phyloP scores from a whole-genome alignment of 2,888 invertebrate genomes.

The Epirrhoe alternata region DNA sequence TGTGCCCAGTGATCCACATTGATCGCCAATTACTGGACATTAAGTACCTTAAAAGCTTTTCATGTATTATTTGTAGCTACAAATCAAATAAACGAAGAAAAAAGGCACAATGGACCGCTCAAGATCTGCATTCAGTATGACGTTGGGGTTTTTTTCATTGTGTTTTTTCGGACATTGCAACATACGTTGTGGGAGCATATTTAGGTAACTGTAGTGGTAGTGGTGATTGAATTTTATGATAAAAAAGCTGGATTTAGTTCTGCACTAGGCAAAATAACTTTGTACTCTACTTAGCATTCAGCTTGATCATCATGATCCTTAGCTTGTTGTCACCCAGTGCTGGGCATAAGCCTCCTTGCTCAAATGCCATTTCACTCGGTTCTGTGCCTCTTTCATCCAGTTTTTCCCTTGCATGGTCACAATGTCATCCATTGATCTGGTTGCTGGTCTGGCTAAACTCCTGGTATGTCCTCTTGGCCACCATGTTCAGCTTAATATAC shows the following conservation, averaged over 20 bases:
- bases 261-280: background rate
- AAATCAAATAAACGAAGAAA: constrained; percentile 77
- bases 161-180: constrained; percentile 66
- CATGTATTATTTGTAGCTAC: constrained; percentile 81
- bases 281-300: no score
- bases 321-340: no score
- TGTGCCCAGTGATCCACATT: constrained; percentile 85
- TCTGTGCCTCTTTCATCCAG: no score
- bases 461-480: no score
- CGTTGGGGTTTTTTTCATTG: constrained; percentile 68
- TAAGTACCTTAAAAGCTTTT: constrained; percentile 84
- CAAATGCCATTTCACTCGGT: no score
- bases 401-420: no score
- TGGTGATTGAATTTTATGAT: constrained; percentile 56
- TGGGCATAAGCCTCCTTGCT: no score
- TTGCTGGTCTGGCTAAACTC: no score
- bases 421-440: no score
- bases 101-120: constrained; percentile 71
- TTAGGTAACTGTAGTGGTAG: constrained; percentile 54
- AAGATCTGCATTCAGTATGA: constrained; percentile 74
- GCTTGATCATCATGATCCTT: no score
- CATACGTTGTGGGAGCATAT: constrained; percentile 62
- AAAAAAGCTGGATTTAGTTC: constrained; percentile 44
- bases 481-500: no score
- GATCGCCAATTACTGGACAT: constrained; percentile 86